These are phyloP conservation scores for Pteropus alecto DNA, from an alignment of 2,113 vertebrate species.

Conservation along the genomic window DNA sequence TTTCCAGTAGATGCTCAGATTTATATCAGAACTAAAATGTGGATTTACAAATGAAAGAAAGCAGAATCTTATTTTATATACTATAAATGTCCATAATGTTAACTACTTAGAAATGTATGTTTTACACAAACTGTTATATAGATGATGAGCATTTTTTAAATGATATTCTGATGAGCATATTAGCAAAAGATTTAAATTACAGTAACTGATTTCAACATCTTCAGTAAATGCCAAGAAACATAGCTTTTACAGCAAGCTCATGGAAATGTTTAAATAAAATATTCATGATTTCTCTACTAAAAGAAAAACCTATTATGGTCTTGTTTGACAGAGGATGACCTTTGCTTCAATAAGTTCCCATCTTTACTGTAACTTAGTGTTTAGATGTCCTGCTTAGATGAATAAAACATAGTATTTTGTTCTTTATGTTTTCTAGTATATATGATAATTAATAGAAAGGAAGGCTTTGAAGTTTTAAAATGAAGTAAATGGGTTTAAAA, in stretches of 20 bases:
- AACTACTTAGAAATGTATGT: constrained; percentile 23
- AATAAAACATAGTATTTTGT: constrained; percentile 72
- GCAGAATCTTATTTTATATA: constrained; percentile 18
- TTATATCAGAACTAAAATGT: constrained; percentile 13
- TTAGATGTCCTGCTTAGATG: constrained; percentile 67
- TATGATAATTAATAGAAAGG: constrained; percentile 79
- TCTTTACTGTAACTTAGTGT: constrained; percentile 72
- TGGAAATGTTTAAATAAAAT: constrained; percentile 79
- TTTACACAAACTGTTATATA: not conserved
- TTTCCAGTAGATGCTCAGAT: not conserved
- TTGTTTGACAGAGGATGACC: constrained; percentile 73
- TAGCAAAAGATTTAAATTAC: constrained; percentile 68
- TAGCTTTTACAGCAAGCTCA: constrained; percentile 77
- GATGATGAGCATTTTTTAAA: constrained; percentile 40
- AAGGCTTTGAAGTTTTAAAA: constrained; percentile 71
- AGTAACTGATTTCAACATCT: constrained; percentile 73
- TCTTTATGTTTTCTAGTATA: constrained; percentile 60
- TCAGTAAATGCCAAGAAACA: constrained; percentile 75
- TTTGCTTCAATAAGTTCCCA: constrained; percentile 61
- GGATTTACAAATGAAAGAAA: not conserved
- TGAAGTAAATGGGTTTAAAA: constrained; percentile 59
- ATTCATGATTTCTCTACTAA: constrained; percentile 76
- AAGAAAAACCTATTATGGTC: constrained; percentile 69
- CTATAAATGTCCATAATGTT: not conserved
- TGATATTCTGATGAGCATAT: constrained; percentile 5